Evolutionary conservation across 2,888 invertebrate genomes (phyloP), one percentile per base, ranked within the genome.

Genomic region (Xylota segnis): DNA sequence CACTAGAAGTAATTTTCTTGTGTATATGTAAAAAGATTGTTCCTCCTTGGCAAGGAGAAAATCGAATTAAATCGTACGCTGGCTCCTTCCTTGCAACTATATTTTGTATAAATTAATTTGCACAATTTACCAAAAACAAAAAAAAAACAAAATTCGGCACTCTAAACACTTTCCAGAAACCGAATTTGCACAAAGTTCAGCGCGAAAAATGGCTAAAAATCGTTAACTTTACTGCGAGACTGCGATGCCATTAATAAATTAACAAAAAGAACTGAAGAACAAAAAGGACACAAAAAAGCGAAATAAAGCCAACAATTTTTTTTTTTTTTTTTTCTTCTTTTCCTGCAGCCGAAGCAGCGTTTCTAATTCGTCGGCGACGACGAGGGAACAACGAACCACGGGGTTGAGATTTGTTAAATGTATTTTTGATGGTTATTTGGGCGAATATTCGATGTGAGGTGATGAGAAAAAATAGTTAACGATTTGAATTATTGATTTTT

Each of bases 191-290:
- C 65, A 74, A 65, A 79, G 58, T 61, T 47, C 61, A 75, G 63
- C 63, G 37, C 70, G 61, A 63, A 75, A 75, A 82, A 65, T 79
- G 75, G 52, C 65, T 56, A 76, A 70, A 83, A 81, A 81, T 81
- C 79, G 59, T 81, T 74, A 66, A 71, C 40, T 71, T 65, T 61
- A 65, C 65, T 34, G 37, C 50, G 43, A 65, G 58, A 58, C 70
- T 52, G 58, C 63, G 58, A 76, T 71, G 76, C 83, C 83, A 83
- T 83, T 77, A 83, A 83, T 83, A 83, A 83, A 83, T 83, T 83
- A 83, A 83, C 83, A 83, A 83, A 83, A 83, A 66, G 83, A 83
- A 83, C 65, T 77, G 59, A 83, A 71, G 76, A 83, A 83, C 83
- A 83, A 83, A 81, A 81, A 81, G 79, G 79, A 81, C 74, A 81